phyloP scores from a whole-genome alignment of 2,888 invertebrate genomes.

The Chromoteleia sp. region DNA sequence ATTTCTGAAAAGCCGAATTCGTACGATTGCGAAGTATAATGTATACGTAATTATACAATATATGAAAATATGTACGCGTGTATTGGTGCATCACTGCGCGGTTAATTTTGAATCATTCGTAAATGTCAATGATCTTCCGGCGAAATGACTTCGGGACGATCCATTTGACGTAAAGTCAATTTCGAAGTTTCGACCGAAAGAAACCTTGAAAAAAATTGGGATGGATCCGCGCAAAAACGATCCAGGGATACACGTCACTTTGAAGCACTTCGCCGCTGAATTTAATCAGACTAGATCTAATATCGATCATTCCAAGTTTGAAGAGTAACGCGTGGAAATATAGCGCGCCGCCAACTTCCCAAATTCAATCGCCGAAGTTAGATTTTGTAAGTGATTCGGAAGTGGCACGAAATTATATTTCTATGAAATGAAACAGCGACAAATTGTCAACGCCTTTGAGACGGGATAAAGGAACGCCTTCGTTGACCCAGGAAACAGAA shows the following conservation, averaged over 20 bases:
- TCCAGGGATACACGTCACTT: conserved; percentile 2
- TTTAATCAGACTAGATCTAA: conserved; percentile 29
- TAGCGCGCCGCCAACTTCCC: conserved; percentile 16
- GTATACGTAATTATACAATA: no score
- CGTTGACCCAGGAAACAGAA: background rate
- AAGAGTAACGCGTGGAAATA: conserved; percentile 32
- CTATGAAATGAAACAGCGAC: conserved; percentile 18
- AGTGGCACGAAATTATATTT: conserved; percentile 44
- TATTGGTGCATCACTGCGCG: conserved; percentile 11
- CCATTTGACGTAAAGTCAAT: conserved; percentile 21
- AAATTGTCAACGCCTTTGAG: background rate
- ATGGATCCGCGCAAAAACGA: no score
- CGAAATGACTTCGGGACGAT: conserved; percentile 11
- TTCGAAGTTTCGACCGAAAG: conserved; percentile 10
- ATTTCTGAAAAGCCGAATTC: conserved; percentile 13
- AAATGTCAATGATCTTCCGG: background rate
- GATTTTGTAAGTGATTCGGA: conserved; percentile 38
- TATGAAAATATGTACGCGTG: no score
- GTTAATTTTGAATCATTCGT: conserved; percentile 30
- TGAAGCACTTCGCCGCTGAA: conserved; percentile 12
- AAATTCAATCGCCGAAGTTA: conserved; percentile 40
- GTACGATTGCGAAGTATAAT: no score
- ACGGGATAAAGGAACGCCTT: background rate
- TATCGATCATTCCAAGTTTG: conserved; percentile 30
- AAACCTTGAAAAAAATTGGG: background rate